Base-by-base conservation (phyloP, 2,113 vertebrate species). In the Siniperca chuatsi region DNA sequence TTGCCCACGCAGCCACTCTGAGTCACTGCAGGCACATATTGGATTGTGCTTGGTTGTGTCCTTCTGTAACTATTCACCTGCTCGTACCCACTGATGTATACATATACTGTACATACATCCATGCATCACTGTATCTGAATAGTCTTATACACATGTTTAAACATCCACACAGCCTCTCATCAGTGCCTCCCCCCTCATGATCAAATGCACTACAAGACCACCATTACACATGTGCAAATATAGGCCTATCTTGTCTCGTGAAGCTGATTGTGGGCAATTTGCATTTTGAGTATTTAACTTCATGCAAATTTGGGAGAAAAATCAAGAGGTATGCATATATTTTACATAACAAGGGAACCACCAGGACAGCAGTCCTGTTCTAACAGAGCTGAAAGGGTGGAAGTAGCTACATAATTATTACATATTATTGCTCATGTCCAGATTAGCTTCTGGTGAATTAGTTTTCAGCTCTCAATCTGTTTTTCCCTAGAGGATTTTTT, bases 1-100 rank as follows among this genome's bases (percentile, higher is more conserved):
- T 80, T 85, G 79, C 88, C 89, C 83, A 89, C 86, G n/a, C 88
- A 83, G 66, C 58, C 77, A 62, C 73, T 86, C 79, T 87, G 80
- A 90, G 78, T 89, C 84, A 86, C 82, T 9, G 61, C 50, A 69
- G 61, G 57, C 75, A 25, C 67, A 73, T 52, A 62, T 46, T 21
- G 25, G 54, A 16, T 18, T 84, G 74, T 55, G 61, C 84, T 65
- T 9, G 55, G 66, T n/a, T 48, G n/a, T 69, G 78, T 78, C 81
- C 75, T 66, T 61, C 46, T 71, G 46, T n/a, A 62, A 25, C 37
- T 58, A 23, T 48, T 79, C 62, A 80, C 23, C 25, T 83, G 65
- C 65, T 67, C 37, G 10, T 65, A 21, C 50, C 8, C 54, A 16
- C 50, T 54, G 61, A 20, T 46, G 29, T 37, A 33, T 6, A 50